These are phyloP conservation scores for Lamproptera curius DNA, from an alignment of 2,888 invertebrate species.

Conservation along the genomic window DNA sequence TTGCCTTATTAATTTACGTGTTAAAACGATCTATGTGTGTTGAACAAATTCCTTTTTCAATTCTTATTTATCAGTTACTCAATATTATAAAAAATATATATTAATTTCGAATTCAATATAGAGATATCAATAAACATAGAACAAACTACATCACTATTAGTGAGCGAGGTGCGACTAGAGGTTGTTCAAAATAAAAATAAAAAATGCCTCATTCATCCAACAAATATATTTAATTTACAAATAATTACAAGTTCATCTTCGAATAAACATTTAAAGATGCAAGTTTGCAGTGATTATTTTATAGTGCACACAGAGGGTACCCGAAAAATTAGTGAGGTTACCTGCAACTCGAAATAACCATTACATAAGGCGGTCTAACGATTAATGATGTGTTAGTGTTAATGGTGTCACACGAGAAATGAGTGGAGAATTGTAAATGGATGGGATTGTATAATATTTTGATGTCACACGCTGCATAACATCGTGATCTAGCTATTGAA, in stretches of 20 bases:
- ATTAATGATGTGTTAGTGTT: neutral
- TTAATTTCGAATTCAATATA: neutral
- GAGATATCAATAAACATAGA: neutral
- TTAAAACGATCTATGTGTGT: neutral
- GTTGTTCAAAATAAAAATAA: neutral
- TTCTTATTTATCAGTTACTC: neutral
- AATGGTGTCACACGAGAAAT: neutral
- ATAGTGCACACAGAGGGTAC: conserved; percentile 45
- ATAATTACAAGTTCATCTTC: neutral
- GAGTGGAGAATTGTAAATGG: too few species aligned
- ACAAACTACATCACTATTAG: neutral
- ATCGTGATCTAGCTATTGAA: too few species aligned
- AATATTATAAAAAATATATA: neutral
- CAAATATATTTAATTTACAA: neutral
- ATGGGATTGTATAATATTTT: too few species aligned
- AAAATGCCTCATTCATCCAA: neutral
- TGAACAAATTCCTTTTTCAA: neutral
- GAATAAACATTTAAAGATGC: conserved; percentile 11
- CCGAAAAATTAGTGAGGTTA: conserved; percentile 39
- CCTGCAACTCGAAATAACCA: conserved; percentile 36
- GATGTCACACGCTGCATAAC: too few species aligned
- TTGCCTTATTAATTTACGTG: neutral
- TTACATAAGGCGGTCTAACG: conserved; percentile 16
- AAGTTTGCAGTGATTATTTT: conserved; percentile 14
- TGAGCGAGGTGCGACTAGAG: neutral